Evolutionary conservation across 2,888 invertebrate genomes (phyloP), one percentile per base, ranked within the genome.

Genomic region (Lamellibrachia columna): DNA sequence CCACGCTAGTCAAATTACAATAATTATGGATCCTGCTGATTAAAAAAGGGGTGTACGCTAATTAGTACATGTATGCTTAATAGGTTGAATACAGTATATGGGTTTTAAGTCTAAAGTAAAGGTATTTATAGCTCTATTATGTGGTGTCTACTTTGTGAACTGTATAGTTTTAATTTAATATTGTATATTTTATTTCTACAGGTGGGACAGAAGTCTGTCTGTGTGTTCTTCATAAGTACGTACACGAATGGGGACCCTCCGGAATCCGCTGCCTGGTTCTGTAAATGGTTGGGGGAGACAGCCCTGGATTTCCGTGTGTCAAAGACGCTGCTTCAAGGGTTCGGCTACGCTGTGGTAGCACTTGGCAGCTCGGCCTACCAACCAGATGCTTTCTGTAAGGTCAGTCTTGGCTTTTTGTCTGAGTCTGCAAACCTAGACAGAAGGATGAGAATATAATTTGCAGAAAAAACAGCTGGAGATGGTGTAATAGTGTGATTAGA

Each of bases 311-410:
- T n/a, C n/a, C n/a, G n/a, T n/a, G n/a, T n/a, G n/a, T n/a, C n/a
- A 60, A 97, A 97, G 94, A 95, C 95, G 15, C 95, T 96, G n/a
- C 95, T 97, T 40, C 95, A 95, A 52, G 96, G 96, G 53, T 93
- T 97, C 92, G 95, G 96, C 58, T 97, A 96, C 95, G 96, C 97
- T 55, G 96, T 97, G 2, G 97, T 97, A 95, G 97, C 97, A 7
- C 95, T 97, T 58, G 97, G 97, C 53, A 97, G 97, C 95, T 97
- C 97, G 7, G 93, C 96, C 8, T 97, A 97, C 93, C 93, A 94
- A 22, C 75, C 75, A 58, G 96, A 96, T 8, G 92, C 95, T 93
- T 96, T 95, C 93, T 95, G 95, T 93, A 93, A 93, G 92, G 96
- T 96, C 94, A 93, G 95, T 93, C 58, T 40, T 91, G 91, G 22